phyloP scores from a whole-genome alignment of 2,797 vertebrate species.

The Dendrocincla tyrannina region DNA sequence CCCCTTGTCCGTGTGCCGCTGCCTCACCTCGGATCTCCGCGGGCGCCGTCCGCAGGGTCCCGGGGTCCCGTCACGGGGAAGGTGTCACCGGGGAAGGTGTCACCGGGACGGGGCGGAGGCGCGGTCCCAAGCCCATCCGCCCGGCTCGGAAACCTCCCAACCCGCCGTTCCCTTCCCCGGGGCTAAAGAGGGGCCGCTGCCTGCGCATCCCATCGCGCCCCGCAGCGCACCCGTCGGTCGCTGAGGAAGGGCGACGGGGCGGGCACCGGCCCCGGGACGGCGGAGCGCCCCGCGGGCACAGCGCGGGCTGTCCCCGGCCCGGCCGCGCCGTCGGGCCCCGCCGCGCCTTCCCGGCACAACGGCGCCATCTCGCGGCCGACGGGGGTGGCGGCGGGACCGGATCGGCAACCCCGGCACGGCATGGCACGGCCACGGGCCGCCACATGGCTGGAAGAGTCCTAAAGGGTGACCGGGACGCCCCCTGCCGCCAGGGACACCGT shows the following conservation, averaged over 20 bases:
- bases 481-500: not conserved
- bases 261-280: too few species aligned
- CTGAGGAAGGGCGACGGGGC: conserved; percentile 31
- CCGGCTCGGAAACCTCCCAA: conserved; percentile 48
- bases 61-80: not conserved
- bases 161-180: conserved; percentile 2
- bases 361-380: conserved; percentile 75
- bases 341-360: conserved; percentile 69
- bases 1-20: not conserved
- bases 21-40: not conserved
- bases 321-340: not conserved
- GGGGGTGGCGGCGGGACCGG: not conserved
- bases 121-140: not conserved
- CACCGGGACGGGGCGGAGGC: not conserved
- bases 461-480: not conserved
- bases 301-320: not conserved
- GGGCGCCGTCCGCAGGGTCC: not conserved
- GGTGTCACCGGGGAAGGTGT: not conserved
- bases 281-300: not conserved
- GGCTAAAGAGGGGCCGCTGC: conserved; percentile 28
- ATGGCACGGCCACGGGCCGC: not conserved
- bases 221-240: conserved; percentile 74
- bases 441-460: too few species aligned
- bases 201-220: conserved; percentile 72
- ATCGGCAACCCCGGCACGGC: too few species aligned